These are phyloP conservation scores for Microplitis demolitor DNA, from an alignment of 1,140 invertebrate genomes.

Conservation along the genomic window DNA sequence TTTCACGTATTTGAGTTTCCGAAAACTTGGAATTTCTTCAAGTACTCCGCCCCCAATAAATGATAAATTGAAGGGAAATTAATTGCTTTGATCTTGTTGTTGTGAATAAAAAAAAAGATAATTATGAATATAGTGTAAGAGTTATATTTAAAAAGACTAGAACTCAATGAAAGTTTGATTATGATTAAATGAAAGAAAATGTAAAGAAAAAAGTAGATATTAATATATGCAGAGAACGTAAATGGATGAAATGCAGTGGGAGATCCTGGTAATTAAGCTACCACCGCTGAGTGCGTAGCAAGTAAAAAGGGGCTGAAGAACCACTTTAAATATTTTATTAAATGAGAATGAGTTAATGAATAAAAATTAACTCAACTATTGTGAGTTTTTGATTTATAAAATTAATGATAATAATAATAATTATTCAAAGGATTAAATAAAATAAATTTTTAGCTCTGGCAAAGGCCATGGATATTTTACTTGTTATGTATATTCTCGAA, in stretches of 20 bases:
- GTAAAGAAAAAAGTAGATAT: not conserved
- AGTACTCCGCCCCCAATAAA: too few species aligned
- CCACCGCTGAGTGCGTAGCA: slow-evolving; percentile 28
- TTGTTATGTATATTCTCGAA: too few species aligned
- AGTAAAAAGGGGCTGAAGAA: slow-evolving; percentile 12
- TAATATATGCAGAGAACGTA: slow-evolving; percentile 10
- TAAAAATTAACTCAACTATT: slow-evolving; percentile 16
- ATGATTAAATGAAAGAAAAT: slow-evolving; percentile 17
- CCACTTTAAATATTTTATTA: slow-evolving; percentile 48
- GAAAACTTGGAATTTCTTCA: too few species aligned
- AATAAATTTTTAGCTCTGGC: too few species aligned
- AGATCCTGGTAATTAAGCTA: slow-evolving; percentile 48
- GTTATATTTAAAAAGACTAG: not conserved
- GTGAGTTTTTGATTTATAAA: not conserved
- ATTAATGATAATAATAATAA: too few species aligned
- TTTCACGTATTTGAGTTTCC: too few species aligned
- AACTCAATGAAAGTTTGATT: not conserved
- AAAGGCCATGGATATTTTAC: too few species aligned
- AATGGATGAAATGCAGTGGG: slow-evolving; percentile 33
- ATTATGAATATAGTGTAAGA: too few species aligned
- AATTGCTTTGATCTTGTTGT: too few species aligned
- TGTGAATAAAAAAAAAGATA: too few species aligned
- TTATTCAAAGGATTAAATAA: too few species aligned
- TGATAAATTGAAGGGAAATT: too few species aligned
- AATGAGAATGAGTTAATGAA: slow-evolving; percentile 11